Evolutionary conservation across 2,888 invertebrate genomes (phyloP), one percentile per base, ranked within the genome.

Genomic region (Melitaea athalia): DNA sequence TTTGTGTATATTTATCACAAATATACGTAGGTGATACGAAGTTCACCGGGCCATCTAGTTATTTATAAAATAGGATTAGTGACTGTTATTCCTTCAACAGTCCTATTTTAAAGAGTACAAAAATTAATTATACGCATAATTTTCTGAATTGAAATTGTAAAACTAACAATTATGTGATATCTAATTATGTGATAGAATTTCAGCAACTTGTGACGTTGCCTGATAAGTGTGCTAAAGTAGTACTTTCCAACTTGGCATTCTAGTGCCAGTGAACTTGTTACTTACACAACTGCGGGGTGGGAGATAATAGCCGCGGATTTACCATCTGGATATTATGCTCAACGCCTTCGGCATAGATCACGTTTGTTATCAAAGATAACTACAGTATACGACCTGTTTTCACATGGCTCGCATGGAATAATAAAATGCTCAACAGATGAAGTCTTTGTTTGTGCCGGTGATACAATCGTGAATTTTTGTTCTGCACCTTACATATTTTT

Each of bases 181-280:
- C n/a, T 61, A 53, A 47, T 71, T 63, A 68, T 63, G 68, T 53
- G 68, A 71, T 71, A 65, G 59, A 66, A 66, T 66, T 59, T 66
- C 24, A 47, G 60, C 68, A 63, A 66, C 68, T 63, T 49, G 55
- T 63, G 72, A 67, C 70, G 63, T 53, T 17, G 47, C 50, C 43
- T 61, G 69, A 49, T 69, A 62, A 71, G 47, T 68, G 15, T 59
- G 57, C 71, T 64, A 72, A 62, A 66, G 59, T 57, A 59, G 67
- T 69, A 72, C 63, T 71, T 73, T 71, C 71, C 68, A 73, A 66
- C 67, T 65, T 68, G 74, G 68, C 70, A 73, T 74, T 74, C 79
- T 77, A 78, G 75, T 83, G 82, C 83, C 85, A 85, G 85, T 85
- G 87, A 89, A 85, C 88, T 88, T 88, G 85, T 85, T 82, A 78